phyloP scores from a whole-genome alignment of 2,797 vertebrate genomes.

The Borostomias antarcticus region DNA sequence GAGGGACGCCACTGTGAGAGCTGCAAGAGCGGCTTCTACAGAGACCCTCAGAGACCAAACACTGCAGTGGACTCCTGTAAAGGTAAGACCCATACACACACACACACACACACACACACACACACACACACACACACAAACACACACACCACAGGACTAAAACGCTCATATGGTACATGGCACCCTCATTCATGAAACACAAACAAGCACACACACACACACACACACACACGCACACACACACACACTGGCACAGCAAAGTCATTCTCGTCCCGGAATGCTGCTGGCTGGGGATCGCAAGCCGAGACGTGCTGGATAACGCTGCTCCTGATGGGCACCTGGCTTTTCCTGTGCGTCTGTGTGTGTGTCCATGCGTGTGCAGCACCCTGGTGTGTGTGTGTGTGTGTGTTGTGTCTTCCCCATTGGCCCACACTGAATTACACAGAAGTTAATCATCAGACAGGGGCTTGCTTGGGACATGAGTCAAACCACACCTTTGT shows the following conservation, averaged over 20 bases:
- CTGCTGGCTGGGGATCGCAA: conserved; percentile 55
- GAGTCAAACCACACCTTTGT: conserved; percentile 43
- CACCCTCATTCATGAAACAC: too few species aligned
- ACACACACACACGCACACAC: background rate
- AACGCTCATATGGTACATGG: too few species aligned
- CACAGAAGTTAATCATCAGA: conserved; percentile 65
- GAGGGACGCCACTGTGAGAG: conserved; percentile 89
- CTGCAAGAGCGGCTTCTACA: conserved; percentile 90
- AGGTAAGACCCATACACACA: conserved; percentile 73
- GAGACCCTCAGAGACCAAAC: conserved; percentile 79
- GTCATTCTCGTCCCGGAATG: conserved; percentile 60
- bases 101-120: background rate
- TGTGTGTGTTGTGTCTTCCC: conserved; percentile 19
- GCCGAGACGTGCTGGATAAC: conserved; percentile 61
- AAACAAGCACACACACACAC: conserved; percentile 3
- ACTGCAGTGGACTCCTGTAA: conserved; percentile 87
- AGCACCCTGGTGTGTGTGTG: conserved; percentile 18
- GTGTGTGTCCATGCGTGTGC: conserved; percentile 36
- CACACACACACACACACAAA: background rate
- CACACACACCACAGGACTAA: too few species aligned
- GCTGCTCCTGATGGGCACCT: conserved; percentile 61
- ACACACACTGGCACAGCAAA: conserved; percentile 43
- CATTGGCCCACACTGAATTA: conserved; percentile 35
- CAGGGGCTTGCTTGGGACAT: conserved; percentile 59
- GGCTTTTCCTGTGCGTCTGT: conserved; percentile 38